phyloP scores from a whole-genome alignment of 2,888 invertebrate genomes.

The Lomographa bimaculata region DNA sequence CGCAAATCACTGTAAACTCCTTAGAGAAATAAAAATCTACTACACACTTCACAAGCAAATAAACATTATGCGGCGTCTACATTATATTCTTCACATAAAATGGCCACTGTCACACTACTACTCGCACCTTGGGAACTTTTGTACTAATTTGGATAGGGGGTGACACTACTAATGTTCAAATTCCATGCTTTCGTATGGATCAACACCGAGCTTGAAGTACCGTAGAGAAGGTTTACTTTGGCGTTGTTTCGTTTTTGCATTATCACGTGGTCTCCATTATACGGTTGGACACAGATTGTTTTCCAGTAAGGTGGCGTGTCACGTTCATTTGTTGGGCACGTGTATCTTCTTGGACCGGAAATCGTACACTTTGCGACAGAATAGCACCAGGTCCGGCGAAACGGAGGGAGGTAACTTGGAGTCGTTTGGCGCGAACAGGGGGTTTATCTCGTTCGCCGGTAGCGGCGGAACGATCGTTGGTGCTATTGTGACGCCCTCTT shows the following conservation, averaged over 20 bases:
- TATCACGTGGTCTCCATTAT: constrained; percentile 22
- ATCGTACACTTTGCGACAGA: constrained; percentile 97
- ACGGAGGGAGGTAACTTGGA: constrained; percentile 85
- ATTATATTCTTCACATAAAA: constrained; percentile 55
- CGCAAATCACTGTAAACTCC: constrained; percentile 67
- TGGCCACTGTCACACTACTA: constrained; percentile 52
- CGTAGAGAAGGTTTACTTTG: constrained; percentile 51
- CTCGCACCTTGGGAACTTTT: constrained; percentile 65
- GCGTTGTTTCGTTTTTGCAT: constrained; percentile 40
- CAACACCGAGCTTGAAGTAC: constrained; percentile 29
- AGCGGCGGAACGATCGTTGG: constrained; percentile 89
- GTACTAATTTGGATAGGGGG: constrained; percentile 67
- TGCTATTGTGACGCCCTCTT: constrained; percentile 88
- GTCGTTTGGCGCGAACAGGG: constrained; percentile 74
- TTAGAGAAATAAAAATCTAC: constrained; percentile 61
- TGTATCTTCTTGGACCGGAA: constrained; percentile 92
- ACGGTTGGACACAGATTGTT: constrained; percentile 27
- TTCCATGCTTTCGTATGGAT: constrained; percentile 22
- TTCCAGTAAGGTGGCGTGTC: constrained; percentile 11
- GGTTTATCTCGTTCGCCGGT: constrained; percentile 84
- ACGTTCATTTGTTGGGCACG: constrained; percentile 70
- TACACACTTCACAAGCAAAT: constrained; percentile 71
- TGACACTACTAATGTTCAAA: constrained; percentile 49
- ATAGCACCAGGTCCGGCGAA: constrained; percentile 93
- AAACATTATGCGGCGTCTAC: constrained; percentile 59